Base-by-base conservation (phyloP, 2,113 vertebrate genomes). In the Apodemus sylvaticus region DNA sequence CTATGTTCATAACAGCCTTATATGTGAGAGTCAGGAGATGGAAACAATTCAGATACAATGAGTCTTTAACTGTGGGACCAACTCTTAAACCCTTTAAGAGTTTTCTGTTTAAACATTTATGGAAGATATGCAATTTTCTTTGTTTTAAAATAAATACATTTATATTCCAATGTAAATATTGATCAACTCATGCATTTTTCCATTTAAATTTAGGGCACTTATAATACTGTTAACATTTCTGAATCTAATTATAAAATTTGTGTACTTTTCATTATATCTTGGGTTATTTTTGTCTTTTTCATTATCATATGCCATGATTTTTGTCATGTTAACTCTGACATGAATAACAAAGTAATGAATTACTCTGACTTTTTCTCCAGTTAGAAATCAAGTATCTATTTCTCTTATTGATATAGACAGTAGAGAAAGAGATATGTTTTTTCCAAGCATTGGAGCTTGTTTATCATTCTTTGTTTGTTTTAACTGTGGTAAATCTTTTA, bases 201-300 rank as follows among this genome's bases (percentile, higher is more conserved):
- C 4, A 20, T 83, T 16, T 93, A 78, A 94, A 79, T 22, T 68
- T 95, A 82, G 60, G 93, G 77, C 86, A 34, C 96, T 42, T 0
- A 2, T 68, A 95, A 90, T 48, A 39, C 95, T 96, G 93, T 77
- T 77, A 96, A 73, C 6, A 89, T 96, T 90, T 81, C 62, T 77
- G 39, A 70, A 60, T n/a, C 48, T 0, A 0, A 93, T 85, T 96
- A n/a, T 68, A 96, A 76, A 86, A 97, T 97, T 97, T 98, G 96
- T 77, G 91, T 39, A 95, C 83, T 91, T 93, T 97, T 31, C 95
- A 70, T 96, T 97, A 97, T 3, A 86, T 93, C 48, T 53, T 26
- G 93, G 58, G 20, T 91, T 88, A 97, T 97, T 7, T 70, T 29
- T 13, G 3, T 66, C 64, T 34, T 66, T 66, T 31, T 31, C 17